phyloP scores from a whole-genome alignment of 2,888 invertebrate species.

The Ariolimax columbianus region DNA sequence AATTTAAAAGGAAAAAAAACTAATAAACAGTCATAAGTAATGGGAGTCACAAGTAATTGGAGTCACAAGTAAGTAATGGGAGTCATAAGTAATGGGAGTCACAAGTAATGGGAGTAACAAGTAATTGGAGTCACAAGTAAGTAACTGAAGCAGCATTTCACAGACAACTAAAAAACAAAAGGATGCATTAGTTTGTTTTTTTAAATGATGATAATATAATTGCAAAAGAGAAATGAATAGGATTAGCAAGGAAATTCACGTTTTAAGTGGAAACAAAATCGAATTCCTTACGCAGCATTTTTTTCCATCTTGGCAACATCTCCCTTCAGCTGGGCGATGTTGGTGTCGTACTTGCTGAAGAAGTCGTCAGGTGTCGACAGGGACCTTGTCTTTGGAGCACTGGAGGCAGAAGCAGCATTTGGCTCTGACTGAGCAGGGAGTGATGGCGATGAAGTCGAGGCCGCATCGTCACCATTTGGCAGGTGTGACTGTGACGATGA shows the following conservation, averaged over 20 bases:
- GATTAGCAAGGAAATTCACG: neutral
- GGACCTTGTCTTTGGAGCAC: slow-evolving; percentile 37
- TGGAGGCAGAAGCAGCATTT: slow-evolving; percentile 11
- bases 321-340: slow-evolving; percentile 77
- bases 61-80: too few species aligned
- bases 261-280: neutral
- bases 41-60: too few species aligned
- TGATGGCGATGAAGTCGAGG: slow-evolving; percentile 4
- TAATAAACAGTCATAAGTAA: too few species aligned
- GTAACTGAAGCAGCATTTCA: too few species aligned
- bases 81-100: too few species aligned
- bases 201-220: too few species aligned
- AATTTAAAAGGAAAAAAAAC: too few species aligned
- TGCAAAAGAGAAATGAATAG: neutral
- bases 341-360: slow-evolving; percentile 78
- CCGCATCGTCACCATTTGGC: slow-evolving; percentile 19
- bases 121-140: too few species aligned
- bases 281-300: slow-evolving; percentile 64
- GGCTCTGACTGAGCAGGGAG: slow-evolving; percentile 3
- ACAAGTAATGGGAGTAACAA: too few species aligned
- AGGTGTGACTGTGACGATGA: slow-evolving; percentile 28
- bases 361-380: slow-evolving; percentile 71
- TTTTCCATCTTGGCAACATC: slow-evolving; percentile 76
- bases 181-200: too few species aligned
- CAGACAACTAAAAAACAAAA: too few species aligned